These are phyloP conservation scores for Gyps fulvus DNA, from an alignment of 2,113 vertebrate genomes.

Conservation along the genomic window DNA sequence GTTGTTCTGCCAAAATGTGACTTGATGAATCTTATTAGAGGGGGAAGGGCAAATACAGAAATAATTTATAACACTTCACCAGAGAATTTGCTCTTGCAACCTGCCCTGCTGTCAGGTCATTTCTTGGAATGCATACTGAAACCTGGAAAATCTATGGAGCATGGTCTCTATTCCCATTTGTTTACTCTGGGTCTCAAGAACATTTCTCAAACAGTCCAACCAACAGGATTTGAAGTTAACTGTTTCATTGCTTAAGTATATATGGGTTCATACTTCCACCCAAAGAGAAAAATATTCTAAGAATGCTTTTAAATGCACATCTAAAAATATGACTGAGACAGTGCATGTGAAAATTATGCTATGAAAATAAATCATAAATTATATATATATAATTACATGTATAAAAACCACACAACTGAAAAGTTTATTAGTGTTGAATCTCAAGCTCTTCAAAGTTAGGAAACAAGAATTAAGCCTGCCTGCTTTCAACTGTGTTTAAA, in stretches of 20 bases:
- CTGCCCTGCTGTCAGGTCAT: slow-evolving; percentile 20
- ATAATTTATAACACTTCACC: slow-evolving; percentile 14
- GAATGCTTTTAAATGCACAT: not conserved
- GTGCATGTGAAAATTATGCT: not conserved
- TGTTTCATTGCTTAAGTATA: not conserved
- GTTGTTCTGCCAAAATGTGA: slow-evolving; percentile 24
- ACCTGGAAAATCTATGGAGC: slow-evolving; percentile 44
- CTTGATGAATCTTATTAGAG: not conserved
- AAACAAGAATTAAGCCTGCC: not conserved
- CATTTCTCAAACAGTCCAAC: slow-evolving; percentile 38
- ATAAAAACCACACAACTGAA: not conserved
- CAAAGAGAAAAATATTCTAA: not conserved
- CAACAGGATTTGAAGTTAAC: slow-evolving; percentile 30
- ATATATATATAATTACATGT: not conserved
- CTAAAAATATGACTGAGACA: not conserved
- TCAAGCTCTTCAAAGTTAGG: not conserved
- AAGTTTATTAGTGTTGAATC: not conserved
- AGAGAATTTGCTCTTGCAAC: slow-evolving; percentile 48
- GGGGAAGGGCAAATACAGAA: not conserved
- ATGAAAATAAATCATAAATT: not conserved
- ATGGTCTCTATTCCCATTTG: slow-evolving; percentile 38
- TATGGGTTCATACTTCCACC: not conserved
- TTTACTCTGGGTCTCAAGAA: slow-evolving; percentile 47
- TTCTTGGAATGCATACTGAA: slow-evolving; percentile 43
- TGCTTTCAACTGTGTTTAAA: not conserved